These are phyloP conservation scores for Chaitophorus viminalis DNA, from an alignment of 2,888 invertebrate species.

Conservation along the genomic window DNA sequence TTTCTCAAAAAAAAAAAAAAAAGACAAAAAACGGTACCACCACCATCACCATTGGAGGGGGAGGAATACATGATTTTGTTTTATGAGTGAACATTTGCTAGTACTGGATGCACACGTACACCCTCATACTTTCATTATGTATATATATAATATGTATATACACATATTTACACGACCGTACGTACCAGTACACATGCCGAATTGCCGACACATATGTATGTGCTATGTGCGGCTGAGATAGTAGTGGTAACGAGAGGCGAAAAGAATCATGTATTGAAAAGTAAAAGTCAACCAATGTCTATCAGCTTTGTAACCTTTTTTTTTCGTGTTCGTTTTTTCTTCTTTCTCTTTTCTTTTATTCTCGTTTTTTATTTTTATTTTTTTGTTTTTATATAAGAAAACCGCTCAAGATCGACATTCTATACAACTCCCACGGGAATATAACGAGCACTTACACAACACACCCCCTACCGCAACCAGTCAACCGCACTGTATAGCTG, in stretches of 20 bases:
- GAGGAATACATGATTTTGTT: slow-evolving; percentile 54
- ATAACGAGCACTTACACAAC: slow-evolving; percentile 54
- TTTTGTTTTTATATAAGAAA: background rate
- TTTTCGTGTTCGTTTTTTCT: slow-evolving; percentile 19
- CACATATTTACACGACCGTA: background rate
- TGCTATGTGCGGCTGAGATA: background rate
- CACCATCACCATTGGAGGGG: background rate
- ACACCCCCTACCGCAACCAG: background rate
- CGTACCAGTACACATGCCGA: background rate
- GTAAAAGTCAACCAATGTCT: slow-evolving; percentile 60
- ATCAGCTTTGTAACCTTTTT: slow-evolving; percentile 33
- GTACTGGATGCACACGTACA: background rate
- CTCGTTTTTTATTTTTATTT: slow-evolving; percentile 39
- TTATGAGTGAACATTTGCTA: slow-evolving; percentile 58
- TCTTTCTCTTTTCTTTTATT: background rate
- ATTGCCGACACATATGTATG: background rate
- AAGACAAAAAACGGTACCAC: background rate
- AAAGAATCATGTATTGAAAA: slow-evolving; percentile 59
- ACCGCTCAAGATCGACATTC: slow-evolving; percentile 52
- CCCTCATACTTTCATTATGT: background rate
- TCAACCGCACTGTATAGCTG: background rate
- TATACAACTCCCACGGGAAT: slow-evolving; percentile 52
- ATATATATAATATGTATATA: too few species aligned
- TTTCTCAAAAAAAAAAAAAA: slow-evolving; percentile 57
- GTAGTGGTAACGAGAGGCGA: slow-evolving; percentile 23